Percentiles rank a stretch among this genome's conserved stretches.
These are phyloP conservation scores for Diploscapter pachys DNA, from an alignment of 1,140 invertebrate genomes.

Conservation along the genomic window DNA sequence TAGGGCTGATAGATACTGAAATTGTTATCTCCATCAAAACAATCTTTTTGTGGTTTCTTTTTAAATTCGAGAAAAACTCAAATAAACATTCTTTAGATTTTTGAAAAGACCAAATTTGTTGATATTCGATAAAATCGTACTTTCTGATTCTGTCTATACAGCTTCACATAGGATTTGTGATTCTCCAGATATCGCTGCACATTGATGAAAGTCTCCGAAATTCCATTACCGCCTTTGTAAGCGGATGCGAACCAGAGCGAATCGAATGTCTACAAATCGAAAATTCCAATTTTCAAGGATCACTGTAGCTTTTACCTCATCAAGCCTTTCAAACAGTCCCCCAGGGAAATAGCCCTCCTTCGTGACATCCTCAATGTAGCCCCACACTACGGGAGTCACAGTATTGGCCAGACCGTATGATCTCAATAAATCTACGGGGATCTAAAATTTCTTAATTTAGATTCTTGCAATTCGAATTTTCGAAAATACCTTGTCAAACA, in stretches of 20 bases:
- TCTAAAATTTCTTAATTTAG: neutral
- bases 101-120: neutral
- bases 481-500: conserved; percentile 40
- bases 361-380: conserved; percentile 50
- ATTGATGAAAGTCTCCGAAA: conserved; percentile 15
- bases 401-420: no score
- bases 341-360: conserved; percentile 49
- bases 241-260: conserved; percentile 59
- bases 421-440: conserved; percentile 24
- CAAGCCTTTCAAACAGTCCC: conserved; percentile 31
- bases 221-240: conserved; percentile 36
- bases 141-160: conserved; percentile 44
- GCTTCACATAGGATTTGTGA: conserved; percentile 54
- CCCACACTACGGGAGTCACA: conserved; percentile 53
- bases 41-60: no score
- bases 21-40: no score
- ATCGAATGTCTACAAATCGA: conserved; percentile 69
- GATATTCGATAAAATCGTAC: conserved; percentile 45
- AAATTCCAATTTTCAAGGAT: conserved; percentile 5
- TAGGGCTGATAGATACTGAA: no score
- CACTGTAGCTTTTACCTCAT: conserved; percentile 44
- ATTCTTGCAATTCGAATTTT: no score
- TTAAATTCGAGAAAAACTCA: no score
- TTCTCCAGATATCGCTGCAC: conserved; percentile 55
- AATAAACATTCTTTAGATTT: no score